Evolutionary conservation across 2,797 vertebrate genomes (phyloP), one percentile per base, ranked within the genome.

Genomic region (Orientallactaga sibirica): DNA sequence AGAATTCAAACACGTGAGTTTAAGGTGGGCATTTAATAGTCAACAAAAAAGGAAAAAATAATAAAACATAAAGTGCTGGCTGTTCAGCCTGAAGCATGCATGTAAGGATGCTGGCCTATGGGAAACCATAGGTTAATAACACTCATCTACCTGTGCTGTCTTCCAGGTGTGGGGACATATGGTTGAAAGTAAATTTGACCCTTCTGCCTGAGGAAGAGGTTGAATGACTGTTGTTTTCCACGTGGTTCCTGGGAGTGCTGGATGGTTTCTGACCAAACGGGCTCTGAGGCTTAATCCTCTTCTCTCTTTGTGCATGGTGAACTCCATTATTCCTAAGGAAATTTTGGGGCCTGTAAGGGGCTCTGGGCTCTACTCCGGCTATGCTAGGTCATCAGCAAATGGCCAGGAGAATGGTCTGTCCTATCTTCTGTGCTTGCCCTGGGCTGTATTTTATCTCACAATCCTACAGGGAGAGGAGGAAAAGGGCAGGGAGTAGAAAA

Each of bases 381-480:
- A 22, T 15, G 15, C 55, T 79, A n/a, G 22, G 33, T 52, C 41
- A 52, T 82, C 33, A 88, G 71, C 61, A 43, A 58, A 87, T 27
- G 71, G 25, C 71, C 77, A 85, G 67, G 73, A 78, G 70, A 90
- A n/a, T 61, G 79, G 67, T 71, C 24, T 64, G 33, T 58, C 41
- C 12, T 24, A n/a, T 8, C 66, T 33, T 75, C 27, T 9, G 1
- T 16, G 7, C 20, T 73, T 86, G n/a, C 24, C 7, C 2, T 2
- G 25, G 67, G 37, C 61, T 73, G 9, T 43, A 27, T 84, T 85
- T 92, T 85, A 75, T 58, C 80, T 91, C 81, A 5, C 18, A 79
- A 43, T 20, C 27, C 41, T 11, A 6, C 8, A 14, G 55, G 33
- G 25, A 70, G 25, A 10, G 15, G 33, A 62, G 3, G 1, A 20